phyloP scores from a whole-genome alignment of 1,140 invertebrate genomes.

The Tribolium castaneum region DNA sequence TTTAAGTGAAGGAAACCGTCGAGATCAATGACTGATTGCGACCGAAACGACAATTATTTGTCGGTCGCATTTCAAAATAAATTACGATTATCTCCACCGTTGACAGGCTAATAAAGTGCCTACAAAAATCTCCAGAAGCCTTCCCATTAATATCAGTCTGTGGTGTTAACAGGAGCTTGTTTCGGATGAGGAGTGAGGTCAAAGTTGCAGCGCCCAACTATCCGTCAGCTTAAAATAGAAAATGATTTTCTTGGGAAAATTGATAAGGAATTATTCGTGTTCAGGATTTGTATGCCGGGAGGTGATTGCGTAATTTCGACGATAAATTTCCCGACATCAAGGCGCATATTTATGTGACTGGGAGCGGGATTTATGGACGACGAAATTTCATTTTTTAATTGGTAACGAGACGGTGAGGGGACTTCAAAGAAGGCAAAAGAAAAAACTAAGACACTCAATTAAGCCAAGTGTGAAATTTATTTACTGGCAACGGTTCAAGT shows the following conservation, averaged over 20 bases:
- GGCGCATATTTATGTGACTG: conserved; percentile 21
- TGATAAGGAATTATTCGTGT: conserved; percentile 1
- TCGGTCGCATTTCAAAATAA: background rate
- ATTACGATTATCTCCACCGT: conserved; percentile 36
- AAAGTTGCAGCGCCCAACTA: conserved; percentile 3
- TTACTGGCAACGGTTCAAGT: background rate
- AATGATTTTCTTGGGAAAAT: background rate
- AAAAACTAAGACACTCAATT: background rate
- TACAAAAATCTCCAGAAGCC: conserved; percentile 36
- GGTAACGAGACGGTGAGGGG: background rate
- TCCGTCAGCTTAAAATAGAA: background rate
- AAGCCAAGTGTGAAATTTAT: conserved; percentile 16
- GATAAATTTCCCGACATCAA: background rate
- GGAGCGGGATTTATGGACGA: background rate
- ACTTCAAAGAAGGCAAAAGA: conserved; percentile 20
- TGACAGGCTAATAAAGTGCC: conserved; percentile 39
- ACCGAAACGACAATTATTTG: conserved; percentile 20
- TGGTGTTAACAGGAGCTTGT: conserved; percentile 14
- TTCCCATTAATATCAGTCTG: conserved; percentile 27
- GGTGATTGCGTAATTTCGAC: conserved; percentile 1
- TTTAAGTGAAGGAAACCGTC: conserved; percentile 8
- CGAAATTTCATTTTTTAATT: conserved; percentile 19
- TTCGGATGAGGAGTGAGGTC: conserved; percentile 3
- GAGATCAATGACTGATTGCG: conserved; percentile 37
- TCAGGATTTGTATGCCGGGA: background rate